These are phyloP conservation scores for Lycaon pictus DNA, from an alignment of 2,113 vertebrate genomes.

Conservation along the genomic window DNA sequence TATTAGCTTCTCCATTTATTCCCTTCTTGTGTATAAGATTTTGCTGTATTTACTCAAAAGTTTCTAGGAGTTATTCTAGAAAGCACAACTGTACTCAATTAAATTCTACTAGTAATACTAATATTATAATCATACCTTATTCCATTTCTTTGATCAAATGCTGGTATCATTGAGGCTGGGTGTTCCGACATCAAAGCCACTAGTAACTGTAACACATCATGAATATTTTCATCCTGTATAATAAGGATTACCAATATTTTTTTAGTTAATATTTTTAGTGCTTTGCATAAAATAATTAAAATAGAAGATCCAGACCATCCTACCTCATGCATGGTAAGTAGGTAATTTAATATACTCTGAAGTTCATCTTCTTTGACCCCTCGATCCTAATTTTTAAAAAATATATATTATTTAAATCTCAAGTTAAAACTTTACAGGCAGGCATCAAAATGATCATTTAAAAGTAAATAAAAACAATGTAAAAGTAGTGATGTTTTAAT, in stretches of 20 bases:
- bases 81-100: not conserved
- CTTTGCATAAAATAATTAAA: slow-evolving; percentile 67
- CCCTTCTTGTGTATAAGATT: not conserved
- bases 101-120: not conserved
- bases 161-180: slow-evolving; percentile 98
- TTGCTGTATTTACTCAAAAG: slow-evolving; percentile 21
- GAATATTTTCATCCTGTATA: slow-evolving; percentile 97
- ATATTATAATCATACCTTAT: slow-evolving; percentile 92
- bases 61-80: not conserved
- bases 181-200: slow-evolving; percentile 99
- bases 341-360: slow-evolving; percentile 97
- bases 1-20: not conserved
- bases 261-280: slow-evolving; percentile 72
- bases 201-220: slow-evolving; percentile 97
- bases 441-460: slow-evolving; percentile 21
- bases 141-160: slow-evolving; percentile 98
- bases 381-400: slow-evolving; percentile 90
- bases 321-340: slow-evolving; percentile 99
- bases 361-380: slow-evolving; percentile 99
- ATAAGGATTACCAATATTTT: slow-evolving; percentile 78
- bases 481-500: slow-evolving; percentile 27
- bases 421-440: slow-evolving; percentile 53
- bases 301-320: slow-evolving; percentile 63
- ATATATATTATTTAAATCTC: slow-evolving; percentile 42
- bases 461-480: not conserved